Evolutionary conservation across 2,113 vertebrate genomes (phyloP), one percentile per base, ranked within the genome.

Genomic region (Platysternon megacephalum): DNA sequence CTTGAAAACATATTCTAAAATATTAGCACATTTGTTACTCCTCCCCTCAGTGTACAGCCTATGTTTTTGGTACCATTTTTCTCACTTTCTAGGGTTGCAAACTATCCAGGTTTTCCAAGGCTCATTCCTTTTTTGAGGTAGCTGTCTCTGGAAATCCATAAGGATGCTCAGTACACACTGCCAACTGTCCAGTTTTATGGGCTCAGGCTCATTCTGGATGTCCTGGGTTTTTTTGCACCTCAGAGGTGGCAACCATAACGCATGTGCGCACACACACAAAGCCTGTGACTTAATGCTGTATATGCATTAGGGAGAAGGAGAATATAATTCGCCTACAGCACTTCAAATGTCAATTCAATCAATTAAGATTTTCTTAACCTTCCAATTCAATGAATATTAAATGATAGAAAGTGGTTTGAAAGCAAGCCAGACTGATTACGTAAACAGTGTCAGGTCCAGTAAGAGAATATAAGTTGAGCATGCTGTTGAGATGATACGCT

Each of bases 401-500:
- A 90, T 29, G 46, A 93, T 3, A 88, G 48, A 53, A 85, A 86
- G 49, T 76, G 28, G 53, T 74, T 32, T 91, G 82, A 89, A 88
- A 61, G 24, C 42, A 89, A 2, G 8, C 24, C 90, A 80, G 53
- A 51, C 68, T 93, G 39, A 82, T 55, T 91, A n/a, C 0, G 9
- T 12, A 51, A n/a, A 93, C 5, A 19, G 44, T 80, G 22, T 65
- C 17, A 74, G 74, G 46, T 22, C 1, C 3, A 93, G 72, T 51
- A 96, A 84, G 3, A 49, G 24, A 84, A 78, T 17, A 78, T 78
- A 84, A 88, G 48, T 10, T 53, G 26, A 87, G 35, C 48, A 79
- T 1, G 55, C 55, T 3, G 61, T 8, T 88, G n/a, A 79, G 39
- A 68, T 6, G 0, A 82, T 9, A 24, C 4, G 5, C 6, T 51